Conservation (phyloP, 2,797 vertebrate species). For the Podarcis siculus region DNA sequence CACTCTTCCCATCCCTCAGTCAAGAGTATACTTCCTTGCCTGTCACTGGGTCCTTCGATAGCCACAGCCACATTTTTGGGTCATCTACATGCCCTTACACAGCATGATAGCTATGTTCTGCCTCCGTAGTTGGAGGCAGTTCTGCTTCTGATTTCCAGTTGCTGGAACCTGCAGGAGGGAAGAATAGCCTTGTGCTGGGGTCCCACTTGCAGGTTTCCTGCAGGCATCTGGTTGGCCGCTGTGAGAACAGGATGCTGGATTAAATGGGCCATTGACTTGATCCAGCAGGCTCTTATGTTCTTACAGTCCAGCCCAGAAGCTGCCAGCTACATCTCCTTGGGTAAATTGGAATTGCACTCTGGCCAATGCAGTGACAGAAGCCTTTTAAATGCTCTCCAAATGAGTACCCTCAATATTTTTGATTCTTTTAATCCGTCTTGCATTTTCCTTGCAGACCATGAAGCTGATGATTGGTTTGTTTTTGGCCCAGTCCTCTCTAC, state of each 20-base stretch:
- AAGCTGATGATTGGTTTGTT: slow-evolving; percentile 18
- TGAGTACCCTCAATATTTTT: background rate
- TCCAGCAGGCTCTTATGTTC: no score
- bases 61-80: background rate
- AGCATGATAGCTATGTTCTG: no score
- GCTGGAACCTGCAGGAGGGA: no score
- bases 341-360: background rate
- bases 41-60: background rate
- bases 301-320: background rate
- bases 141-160: no score
- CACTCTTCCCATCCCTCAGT: background rate
- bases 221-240: no score
- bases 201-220: no score
- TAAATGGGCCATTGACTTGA: no score
- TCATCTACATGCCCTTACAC: background rate
- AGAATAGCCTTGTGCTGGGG: no score
- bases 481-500: slow-evolving; percentile 6
- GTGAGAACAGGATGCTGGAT: no score
- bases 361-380: background rate
- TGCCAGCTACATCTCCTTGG: background rate
- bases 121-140: no score
- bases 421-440: slow-evolving; percentile 4
- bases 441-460: slow-evolving; percentile 27
- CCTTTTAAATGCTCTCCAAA: background rate
- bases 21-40: background rate